These are phyloP conservation scores for Manis pentadactyla DNA, from an alignment of 2,797 vertebrate species.

Conservation along the genomic window DNA sequence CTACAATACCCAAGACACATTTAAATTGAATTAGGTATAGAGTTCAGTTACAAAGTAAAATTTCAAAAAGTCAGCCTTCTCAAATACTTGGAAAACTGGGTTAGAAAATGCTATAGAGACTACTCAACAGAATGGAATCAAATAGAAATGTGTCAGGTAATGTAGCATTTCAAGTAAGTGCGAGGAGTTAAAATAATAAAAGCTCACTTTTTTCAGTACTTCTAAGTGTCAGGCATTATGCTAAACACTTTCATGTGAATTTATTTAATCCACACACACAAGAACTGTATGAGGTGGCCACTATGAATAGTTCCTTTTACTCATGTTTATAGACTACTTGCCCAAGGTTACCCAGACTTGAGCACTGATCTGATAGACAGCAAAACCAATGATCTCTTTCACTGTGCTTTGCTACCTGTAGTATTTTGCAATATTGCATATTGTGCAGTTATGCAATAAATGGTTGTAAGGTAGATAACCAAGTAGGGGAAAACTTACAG, in stretches of 20 bases:
- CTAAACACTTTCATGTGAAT: background rate
- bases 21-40: conserved; percentile 46
- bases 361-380: background rate
- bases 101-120: background rate
- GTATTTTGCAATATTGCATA: background rate
- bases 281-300: background rate
- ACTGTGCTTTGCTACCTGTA: background rate
- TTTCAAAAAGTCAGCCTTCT: background rate
- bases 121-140: background rate
- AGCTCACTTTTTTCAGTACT: background rate
- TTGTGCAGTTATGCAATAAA: background rate
- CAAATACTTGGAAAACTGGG: background rate
- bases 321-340: background rate
- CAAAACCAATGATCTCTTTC: background rate
- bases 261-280: background rate
- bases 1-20: conserved; percentile 11
- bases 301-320: background rate
- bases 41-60: conserved; percentile 64
- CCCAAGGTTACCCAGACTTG: background rate
- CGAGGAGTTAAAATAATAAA: background rate
- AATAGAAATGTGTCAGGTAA: background rate
- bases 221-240: background rate
- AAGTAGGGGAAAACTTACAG: background rate
- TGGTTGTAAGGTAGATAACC: background rate
- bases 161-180: conserved; percentile 6